Percentiles rank a stretch among this genome's conserved stretches.
These are phyloP conservation scores for Dasyurus viverrinus DNA, from an alignment of 2,113 vertebrate genomes.

Conservation along the genomic window DNA sequence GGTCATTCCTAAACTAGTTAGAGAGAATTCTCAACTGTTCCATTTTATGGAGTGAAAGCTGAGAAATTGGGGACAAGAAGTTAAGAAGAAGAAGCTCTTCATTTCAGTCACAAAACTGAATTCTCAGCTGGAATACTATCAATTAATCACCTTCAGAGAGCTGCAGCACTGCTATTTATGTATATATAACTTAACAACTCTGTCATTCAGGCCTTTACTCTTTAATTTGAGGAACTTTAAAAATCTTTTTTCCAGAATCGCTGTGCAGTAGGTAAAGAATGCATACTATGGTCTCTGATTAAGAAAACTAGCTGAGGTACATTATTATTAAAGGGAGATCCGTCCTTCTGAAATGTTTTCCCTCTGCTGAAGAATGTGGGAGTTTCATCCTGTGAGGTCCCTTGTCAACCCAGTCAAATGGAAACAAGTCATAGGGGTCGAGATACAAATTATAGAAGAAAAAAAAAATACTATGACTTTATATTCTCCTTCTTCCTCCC, in stretches of 20 bases:
- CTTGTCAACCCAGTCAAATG: slow-evolving; percentile 44
- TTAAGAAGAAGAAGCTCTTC: background rate
- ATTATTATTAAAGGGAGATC: background rate
- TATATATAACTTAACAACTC: background rate
- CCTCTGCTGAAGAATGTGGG: background rate
- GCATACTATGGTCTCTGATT: background rate
- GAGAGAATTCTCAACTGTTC: background rate
- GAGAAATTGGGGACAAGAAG: background rate
- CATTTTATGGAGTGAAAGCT: background rate
- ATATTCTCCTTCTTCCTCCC: background rate
- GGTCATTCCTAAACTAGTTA: background rate
- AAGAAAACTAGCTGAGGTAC: background rate
- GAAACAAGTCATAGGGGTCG: slow-evolving; percentile 26
- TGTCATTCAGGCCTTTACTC: background rate
- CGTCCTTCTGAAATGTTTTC: slow-evolving; percentile 28
- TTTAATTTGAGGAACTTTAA: background rate
- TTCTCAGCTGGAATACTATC: background rate
- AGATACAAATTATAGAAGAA: background rate
- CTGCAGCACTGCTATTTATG: background rate
- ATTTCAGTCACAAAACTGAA: background rate
- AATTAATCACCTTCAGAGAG: background rate
- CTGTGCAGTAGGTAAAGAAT: background rate
- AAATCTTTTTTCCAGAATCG: slow-evolving; percentile 5
- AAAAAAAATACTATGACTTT: background rate
- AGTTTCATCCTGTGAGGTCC: slow-evolving; percentile 17